Base-by-base conservation (phyloP, 2,888 invertebrate species). In the Eurois occulta region DNA sequence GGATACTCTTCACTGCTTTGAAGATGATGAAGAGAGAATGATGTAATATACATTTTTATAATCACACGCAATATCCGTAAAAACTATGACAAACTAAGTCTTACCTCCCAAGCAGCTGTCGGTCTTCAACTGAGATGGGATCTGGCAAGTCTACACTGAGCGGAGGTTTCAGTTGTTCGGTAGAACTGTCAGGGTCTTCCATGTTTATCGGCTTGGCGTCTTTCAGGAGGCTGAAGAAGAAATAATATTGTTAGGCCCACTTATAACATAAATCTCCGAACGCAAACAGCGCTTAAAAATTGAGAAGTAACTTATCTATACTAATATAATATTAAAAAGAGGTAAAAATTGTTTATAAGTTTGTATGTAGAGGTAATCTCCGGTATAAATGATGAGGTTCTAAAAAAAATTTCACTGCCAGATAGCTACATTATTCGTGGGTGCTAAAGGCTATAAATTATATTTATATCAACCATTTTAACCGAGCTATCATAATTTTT, bases 191-290 rank as follows among this genome's bases (percentile, higher is more conserved):
- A 0, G 97, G 96, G 71, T 97, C 96, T 70, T 98, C 98, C 94
- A 98, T 97, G 92, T 98, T 98, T 81, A 98, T 96, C 4, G 98
- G 98, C 91, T 99, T 98, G 11, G 99, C 99, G 96, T 99, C 99
- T 94, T 99, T 98, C 83, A 99, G 96, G 86, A 99, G 96, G 92
- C 98, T 98, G 90, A 4, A 16, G 13, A 18, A 28, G 41, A 65
- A 65, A 28, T 41, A n/a, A 8, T 38, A 1, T 8, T 65, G 2
- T n/a, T 5, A 64, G 38, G 24, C 6, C 13, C 10, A 4, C 21
- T 21, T 21, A 0, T 38, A 24, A 10, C 13, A 62, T 4, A 24
- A 38, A 58, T 5, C 10, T 7, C 8, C 0, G 2, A 41, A 41
- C 0, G 62, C 62, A 62, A 21, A 10, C 4, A 35, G 8, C 28